A percentile compares a stretch with the other conserved stretches of the same genome.
Evolutionary conservation across 1,140 invertebrate species (phyloP).

Genomic region (Spodoptera litura): DNA sequence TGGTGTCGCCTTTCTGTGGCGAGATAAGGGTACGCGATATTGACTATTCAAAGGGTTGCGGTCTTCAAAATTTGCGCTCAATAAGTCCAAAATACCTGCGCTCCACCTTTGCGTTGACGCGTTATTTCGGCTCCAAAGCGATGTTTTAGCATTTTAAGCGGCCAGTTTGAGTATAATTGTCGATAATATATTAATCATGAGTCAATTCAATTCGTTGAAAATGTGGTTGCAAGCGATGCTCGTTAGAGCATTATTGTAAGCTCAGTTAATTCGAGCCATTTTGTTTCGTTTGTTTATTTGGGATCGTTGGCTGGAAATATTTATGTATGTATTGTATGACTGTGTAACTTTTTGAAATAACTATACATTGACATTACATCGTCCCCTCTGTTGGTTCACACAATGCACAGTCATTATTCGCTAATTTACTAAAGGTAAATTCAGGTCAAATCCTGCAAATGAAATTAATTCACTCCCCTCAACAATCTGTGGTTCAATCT

Average conservation of each 20-base stretch:
- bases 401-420: slow-evolving; percentile 21
- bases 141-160: slow-evolving; percentile 48
- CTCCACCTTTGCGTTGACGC: slow-evolving; percentile 69
- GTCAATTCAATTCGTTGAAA: slow-evolving; percentile 59
- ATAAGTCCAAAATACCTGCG: slow-evolving; percentile 83
- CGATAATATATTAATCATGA: slow-evolving; percentile 65
- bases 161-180: slow-evolving; percentile 42
- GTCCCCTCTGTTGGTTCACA: neutral
- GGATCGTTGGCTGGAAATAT: slow-evolving; percentile 32
- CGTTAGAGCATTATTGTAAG: slow-evolving; percentile 52
- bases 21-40: slow-evolving; percentile 86
- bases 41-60: slow-evolving; percentile 86
- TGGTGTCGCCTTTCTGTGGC: slow-evolving; percentile 85
- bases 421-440: slow-evolving; percentile 19
- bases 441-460: slow-evolving; percentile 35
- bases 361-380: neutral
- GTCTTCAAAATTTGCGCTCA: slow-evolving; percentile 85
- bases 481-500: slow-evolving; percentile 39
- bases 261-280: slow-evolving; percentile 46
- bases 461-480: slow-evolving; percentile 33
- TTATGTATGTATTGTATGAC: neutral
- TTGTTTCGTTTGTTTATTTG: slow-evolving; percentile 48
- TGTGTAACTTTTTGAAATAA: slow-evolving; percentile 23
- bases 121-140: slow-evolving; percentile 58
- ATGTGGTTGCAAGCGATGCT: slow-evolving; percentile 52